These are phyloP conservation scores for Synergus gifuensis DNA, from an alignment of 2,888 invertebrate species.

Conservation along the genomic window DNA sequence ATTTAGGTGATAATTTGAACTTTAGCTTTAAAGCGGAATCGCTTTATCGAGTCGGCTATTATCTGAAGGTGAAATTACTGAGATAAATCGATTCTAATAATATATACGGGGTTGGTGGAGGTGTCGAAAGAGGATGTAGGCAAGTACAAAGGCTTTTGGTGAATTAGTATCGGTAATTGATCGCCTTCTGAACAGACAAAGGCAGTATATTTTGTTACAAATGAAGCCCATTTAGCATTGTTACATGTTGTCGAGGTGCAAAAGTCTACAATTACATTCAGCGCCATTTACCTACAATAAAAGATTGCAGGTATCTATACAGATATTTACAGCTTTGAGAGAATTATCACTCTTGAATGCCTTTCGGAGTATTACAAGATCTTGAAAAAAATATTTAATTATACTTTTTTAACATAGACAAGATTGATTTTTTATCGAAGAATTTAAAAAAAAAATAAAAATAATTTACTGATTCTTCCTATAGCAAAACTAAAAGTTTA, in stretches of 20 bases:
- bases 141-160: conserved; percentile 24
- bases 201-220: conserved; percentile 16
- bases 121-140: conserved; percentile 22
- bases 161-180: conserved; percentile 33
- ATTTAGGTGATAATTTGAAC: not conserved
- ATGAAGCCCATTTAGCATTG: conserved; percentile 20
- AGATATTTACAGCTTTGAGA: not conserved
- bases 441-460: too few species aligned
- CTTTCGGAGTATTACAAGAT: not conserved
- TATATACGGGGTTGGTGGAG: conserved; percentile 1
- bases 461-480: too few species aligned
- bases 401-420: too few species aligned
- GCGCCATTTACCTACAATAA: not conserved
- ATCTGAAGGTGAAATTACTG: conserved; percentile 15
- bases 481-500: not conserved
- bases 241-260: not conserved
- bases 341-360: not conserved
- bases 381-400: too few species aligned
- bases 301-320: not conserved
- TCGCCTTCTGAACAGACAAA: conserved; percentile 20
- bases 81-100: conserved; percentile 37
- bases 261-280: not conserved
- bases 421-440: too few species aligned
- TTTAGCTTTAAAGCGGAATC: not conserved
- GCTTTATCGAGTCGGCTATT: conserved; percentile 6